These are phyloP conservation scores for Penaeus japonicus DNA, from an alignment of 1,140 invertebrate species.

Conservation along the genomic window DNA sequence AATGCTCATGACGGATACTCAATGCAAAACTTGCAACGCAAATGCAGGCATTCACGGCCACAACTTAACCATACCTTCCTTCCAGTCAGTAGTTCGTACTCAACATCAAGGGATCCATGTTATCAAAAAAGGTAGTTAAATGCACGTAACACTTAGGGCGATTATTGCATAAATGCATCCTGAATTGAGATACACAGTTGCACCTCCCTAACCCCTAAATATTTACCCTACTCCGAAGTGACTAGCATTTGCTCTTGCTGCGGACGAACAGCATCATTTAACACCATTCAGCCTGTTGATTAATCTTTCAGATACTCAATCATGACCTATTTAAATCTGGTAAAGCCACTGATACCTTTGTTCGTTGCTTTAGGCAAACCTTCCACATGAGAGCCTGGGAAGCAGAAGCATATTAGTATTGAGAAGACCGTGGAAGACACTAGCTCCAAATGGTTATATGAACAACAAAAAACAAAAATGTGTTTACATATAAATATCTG, in stretches of 20 bases:
- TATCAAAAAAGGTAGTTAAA: conserved; percentile 24
- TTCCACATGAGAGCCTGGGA: conserved; percentile 15
- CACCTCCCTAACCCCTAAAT: conserved; percentile 21
- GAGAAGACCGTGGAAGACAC: conserved; percentile 45
- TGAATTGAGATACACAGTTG: background rate
- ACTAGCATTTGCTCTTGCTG: conserved; percentile 49
- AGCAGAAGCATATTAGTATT: conserved; percentile 35
- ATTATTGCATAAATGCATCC: conserved; percentile 44
- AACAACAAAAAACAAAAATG: background rate
- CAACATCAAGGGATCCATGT: conserved; percentile 25
- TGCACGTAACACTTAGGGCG: conserved; percentile 28
- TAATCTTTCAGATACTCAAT: conserved; percentile 18
- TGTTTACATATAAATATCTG: background rate
- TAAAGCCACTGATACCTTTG: background rate
- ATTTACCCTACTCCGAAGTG: conserved; percentile 36
- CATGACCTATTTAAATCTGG: background rate
- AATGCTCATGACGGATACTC: background rate
- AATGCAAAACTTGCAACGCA: too few relatives aligned
- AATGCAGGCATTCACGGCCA: background rate
- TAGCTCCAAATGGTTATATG: background rate
- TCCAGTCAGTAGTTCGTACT: conserved; percentile 20
- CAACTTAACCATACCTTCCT: conserved; percentile 17
- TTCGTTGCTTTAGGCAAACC: conserved; percentile 29
- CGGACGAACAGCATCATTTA: conserved; percentile 21
- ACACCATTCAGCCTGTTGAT: conserved; percentile 19